A percentile compares a stretch with the other conserved stretches of the same genome.
Evolutionary conservation across 2,113 vertebrate species (phyloP).

Genomic region (Pollimyrus isidori): DNA sequence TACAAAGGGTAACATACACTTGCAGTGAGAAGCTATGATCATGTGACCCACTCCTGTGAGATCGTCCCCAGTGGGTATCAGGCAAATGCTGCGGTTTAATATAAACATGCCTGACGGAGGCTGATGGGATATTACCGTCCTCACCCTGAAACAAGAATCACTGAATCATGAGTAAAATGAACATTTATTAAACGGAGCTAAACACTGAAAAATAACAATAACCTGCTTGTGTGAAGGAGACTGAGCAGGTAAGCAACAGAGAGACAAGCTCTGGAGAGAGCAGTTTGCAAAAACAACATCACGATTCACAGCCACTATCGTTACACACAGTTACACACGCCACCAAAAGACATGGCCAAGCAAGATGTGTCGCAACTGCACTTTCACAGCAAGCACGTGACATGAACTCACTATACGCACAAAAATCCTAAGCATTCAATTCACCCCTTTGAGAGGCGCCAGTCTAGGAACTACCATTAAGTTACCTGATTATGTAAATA

Average conservation of each 20-base stretch:
- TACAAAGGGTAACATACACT: not conserved
- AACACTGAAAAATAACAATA: not conserved
- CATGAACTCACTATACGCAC: not conserved
- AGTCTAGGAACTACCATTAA: not conserved
- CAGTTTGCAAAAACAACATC: not conserved
- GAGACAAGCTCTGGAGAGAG: not conserved
- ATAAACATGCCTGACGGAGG: not conserved
- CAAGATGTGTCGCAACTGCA: not conserved
- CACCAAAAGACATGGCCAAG: not conserved
- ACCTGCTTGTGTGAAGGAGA: not conserved
- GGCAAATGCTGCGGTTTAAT: not conserved
- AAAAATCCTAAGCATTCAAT: not conserved
- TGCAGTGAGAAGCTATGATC: not conserved
- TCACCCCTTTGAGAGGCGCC: not conserved
- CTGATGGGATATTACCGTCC: not conserved
- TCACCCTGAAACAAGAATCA: not conserved
- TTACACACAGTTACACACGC: not conserved
- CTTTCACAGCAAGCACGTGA: not conserved
- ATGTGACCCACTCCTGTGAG: not conserved
- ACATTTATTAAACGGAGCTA: not conserved
- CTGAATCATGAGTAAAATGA: not conserved
- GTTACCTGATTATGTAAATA: not conserved
- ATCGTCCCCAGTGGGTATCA: not conserved
- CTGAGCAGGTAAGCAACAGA: not conserved
- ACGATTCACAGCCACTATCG: not conserved